A percentile compares a stretch with the other conserved stretches of the same genome.
Evolutionary conservation across 2,113 vertebrate genomes (phyloP).

Genomic region (Centropus bengalensis): DNA sequence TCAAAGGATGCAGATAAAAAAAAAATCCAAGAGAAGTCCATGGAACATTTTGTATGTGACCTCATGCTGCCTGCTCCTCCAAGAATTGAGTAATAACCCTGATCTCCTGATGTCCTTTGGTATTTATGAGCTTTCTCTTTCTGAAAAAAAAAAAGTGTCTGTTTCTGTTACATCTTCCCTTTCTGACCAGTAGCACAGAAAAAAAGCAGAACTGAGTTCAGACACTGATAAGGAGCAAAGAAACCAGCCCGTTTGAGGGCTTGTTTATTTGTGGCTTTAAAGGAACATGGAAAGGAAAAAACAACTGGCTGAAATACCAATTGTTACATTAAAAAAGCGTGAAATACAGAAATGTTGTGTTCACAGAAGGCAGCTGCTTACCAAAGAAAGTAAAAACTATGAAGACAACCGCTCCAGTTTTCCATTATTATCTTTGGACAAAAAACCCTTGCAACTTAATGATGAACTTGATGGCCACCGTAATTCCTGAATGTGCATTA

Average conservation of each 20-base stretch:
- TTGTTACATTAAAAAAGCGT: constrained; percentile 1
- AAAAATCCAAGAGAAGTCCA: background rate
- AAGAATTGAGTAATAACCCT: constrained; percentile 19
- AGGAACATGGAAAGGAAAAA: background rate
- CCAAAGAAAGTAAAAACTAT: background rate
- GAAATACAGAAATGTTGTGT: background rate
- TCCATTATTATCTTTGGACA: background rate
- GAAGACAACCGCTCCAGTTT: background rate
- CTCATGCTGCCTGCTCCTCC: background rate
- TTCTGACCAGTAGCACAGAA: background rate
- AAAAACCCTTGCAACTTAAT: background rate
- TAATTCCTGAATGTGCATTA: background rate
- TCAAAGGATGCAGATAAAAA: background rate
- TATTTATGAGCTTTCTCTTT: background rate
- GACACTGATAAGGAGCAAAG: background rate
- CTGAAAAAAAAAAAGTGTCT: background rate
- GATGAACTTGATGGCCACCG: background rate
- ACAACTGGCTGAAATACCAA: background rate
- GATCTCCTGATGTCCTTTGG: background rate
- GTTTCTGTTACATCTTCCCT: background rate
- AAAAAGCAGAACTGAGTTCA: background rate
- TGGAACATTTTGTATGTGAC: background rate
- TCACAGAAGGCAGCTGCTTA: background rate
- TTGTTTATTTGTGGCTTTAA: background rate
- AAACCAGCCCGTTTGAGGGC: background rate